Evolutionary conservation across 2,113 vertebrate genomes (phyloP).

Genomic region (Vicugna pacos): DNA sequence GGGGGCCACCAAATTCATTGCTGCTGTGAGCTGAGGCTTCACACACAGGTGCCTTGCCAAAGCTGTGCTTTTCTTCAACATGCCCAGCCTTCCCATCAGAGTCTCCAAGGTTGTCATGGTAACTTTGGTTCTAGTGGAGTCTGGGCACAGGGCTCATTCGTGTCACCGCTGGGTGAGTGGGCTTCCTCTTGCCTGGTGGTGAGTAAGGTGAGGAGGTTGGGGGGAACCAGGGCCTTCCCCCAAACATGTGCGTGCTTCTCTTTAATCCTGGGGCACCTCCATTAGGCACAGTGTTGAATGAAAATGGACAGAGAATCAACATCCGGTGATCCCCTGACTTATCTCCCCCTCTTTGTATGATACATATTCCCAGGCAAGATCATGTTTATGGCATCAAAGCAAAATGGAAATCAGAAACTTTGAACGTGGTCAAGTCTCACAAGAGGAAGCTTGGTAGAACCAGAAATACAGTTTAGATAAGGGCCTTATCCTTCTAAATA

Average conservation of each 20-base stretch:
- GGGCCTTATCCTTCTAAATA: neutral
- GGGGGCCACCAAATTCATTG: neutral
- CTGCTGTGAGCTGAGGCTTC: neutral
- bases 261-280: neutral
- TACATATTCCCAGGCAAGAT: neutral
- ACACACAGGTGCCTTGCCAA: neutral
- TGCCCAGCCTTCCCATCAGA: neutral
- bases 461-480: neutral
- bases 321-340: neutral
- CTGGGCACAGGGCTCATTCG: neutral
- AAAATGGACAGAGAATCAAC: neutral
- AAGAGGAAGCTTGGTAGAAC: neutral
- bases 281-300: neutral
- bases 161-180: neutral
- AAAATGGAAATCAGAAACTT: constrained; percentile 41
- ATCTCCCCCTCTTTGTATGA: neutral
- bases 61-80: neutral
- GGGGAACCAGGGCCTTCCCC: neutral
- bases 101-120: neutral
- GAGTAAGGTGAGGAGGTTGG: neutral
- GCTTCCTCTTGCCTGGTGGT: neutral
- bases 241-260: neutral
- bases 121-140: neutral
- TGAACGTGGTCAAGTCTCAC: neutral
- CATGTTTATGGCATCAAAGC: neutral